These are phyloP conservation scores for Erebia ligea DNA, from an alignment of 2,888 invertebrate genomes.

Conservation along the genomic window DNA sequence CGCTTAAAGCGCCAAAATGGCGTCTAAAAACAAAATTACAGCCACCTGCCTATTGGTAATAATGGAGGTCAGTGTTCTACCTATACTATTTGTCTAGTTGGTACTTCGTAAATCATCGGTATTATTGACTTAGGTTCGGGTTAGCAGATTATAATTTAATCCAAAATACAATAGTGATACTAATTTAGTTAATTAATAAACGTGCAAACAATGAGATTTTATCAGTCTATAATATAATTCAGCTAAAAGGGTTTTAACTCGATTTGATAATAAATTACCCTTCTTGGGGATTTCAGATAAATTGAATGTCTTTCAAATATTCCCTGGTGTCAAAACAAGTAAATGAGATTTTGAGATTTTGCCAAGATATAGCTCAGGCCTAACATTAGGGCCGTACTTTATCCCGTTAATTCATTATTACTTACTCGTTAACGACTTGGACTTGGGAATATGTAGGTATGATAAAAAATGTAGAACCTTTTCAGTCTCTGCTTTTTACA, in stretches of 20 bases:
- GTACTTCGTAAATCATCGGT: neutral
- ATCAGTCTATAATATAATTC: constrained; percentile 16
- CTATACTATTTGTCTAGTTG: too few species aligned
- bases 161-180: neutral
- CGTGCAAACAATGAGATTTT: constrained; percentile 6
- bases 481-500: neutral
- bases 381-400: constrained; percentile 18
- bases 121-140: neutral
- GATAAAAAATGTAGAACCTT: too few species aligned
- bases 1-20: too few species aligned
- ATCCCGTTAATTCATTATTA: constrained; percentile 1
- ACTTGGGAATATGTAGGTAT: too few species aligned
- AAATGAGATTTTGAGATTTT: constrained; percentile 29
- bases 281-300: constrained; percentile 34
- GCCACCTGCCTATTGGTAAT: neutral
- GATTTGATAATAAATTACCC: constrained; percentile 30
- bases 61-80: too few species aligned
- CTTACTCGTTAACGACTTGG: neutral
- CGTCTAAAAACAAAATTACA: neutral
- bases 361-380: constrained; percentile 15
- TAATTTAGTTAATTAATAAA: neutral
- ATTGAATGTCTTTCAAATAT: constrained; percentile 37
- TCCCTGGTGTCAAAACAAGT: constrained; percentile 29
- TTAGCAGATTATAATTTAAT: neutral
- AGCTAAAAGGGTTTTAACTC: constrained; percentile 22